Conservation (phyloP, 2,888 invertebrate species). For the Synanthedon formicaeformis region DNA sequence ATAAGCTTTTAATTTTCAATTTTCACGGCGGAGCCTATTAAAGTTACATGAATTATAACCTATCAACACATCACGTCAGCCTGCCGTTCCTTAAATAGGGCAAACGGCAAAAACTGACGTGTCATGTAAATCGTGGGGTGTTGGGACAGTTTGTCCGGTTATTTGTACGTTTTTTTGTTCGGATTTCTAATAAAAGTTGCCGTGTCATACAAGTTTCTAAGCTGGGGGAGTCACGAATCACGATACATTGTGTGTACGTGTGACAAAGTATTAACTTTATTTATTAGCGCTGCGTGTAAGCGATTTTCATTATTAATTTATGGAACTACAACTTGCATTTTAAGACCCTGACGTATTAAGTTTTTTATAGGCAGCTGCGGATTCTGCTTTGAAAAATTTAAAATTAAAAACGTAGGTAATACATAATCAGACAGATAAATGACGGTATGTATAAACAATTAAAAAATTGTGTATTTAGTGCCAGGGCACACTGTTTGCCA, state of each 20-base stretch:
- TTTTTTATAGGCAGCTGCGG: background rate
- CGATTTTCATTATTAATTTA: background rate
- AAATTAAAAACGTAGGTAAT: no score
- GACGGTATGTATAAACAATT: no score
- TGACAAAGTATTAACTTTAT: background rate
- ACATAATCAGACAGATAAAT: no score
- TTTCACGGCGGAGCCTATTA: slow-evolving; percentile 11
- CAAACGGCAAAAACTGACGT: slow-evolving; percentile 25
- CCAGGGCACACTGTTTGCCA: no score
- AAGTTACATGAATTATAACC: slow-evolving; percentile 1
- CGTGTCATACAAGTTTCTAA: slow-evolving; percentile 1
- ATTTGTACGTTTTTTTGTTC: slow-evolving; percentile 19
- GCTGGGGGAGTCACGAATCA: background rate
- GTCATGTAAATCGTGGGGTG: slow-evolving; percentile 31
- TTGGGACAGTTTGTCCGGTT: slow-evolving; percentile 14
- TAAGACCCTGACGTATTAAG: background rate
- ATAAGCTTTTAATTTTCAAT: slow-evolving; percentile 29
- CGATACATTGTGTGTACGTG: background rate
- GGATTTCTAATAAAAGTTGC: slow-evolving; percentile 15
- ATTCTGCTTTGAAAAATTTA: no score
- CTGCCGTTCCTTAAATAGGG: slow-evolving; percentile 19
- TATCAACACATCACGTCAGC: background rate
- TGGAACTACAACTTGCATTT: background rate
- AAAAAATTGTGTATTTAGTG: no score
- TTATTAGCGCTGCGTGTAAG: background rate